Conservation (phyloP, 1,140 invertebrate genomes). For the Dermatophagoides farinae region DNA sequence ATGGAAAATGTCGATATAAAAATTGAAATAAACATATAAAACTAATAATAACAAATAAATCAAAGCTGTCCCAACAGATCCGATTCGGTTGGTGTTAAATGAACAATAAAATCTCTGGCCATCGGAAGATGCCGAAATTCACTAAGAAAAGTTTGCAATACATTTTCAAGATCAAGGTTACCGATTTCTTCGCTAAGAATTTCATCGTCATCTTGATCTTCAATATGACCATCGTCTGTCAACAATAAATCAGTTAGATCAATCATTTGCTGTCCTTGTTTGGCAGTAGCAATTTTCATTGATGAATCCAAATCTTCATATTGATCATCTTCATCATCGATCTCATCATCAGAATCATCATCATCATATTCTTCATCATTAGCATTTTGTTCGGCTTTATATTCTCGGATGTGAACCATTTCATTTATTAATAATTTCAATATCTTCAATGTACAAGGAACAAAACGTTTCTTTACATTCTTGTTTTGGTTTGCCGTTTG, state of each 20-base stretch:
- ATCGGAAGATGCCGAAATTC: not conserved
- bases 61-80: not conserved
- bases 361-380: not conserved
- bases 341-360: not conserved
- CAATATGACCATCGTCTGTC: not conserved
- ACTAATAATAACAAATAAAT: not conserved
- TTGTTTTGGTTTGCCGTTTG: conserved; percentile 22
- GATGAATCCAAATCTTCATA: not conserved
- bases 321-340: not conserved
- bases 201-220: not conserved
- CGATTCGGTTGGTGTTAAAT: not conserved
- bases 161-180: not conserved
- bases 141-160: not conserved
- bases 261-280: not conserved
- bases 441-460: conserved; percentile 37
- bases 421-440: conserved; percentile 38
- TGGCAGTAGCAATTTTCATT: not conserved
- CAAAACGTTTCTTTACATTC: conserved; percentile 31
- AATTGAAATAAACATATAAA: too few relatives aligned
- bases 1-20: too few relatives aligned
- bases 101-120: not conserved
- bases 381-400: conserved; percentile 14
- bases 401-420: conserved; percentile 31
- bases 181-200: not conserved
- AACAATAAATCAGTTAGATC: not conserved